Evolutionary conservation across 2,888 invertebrate species (phyloP), one percentile per base, ranked within the genome.

Genomic region (Hydrotaea cyrtoneurina): DNA sequence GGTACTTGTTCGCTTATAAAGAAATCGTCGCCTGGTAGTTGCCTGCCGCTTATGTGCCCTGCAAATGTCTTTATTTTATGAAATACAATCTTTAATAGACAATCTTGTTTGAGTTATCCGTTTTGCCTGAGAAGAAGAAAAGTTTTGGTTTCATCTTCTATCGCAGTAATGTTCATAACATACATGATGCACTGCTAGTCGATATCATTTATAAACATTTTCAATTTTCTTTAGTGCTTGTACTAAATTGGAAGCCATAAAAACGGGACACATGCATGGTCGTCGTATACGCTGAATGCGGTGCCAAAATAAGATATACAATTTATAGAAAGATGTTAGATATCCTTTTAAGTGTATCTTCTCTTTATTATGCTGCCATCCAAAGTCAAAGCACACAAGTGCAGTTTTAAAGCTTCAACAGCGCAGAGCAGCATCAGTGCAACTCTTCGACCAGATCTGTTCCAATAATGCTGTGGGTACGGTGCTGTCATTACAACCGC

Each of bases 301-400:
- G 31, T 81, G 64, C 62, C 71, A 76, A n/a, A 31, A 77, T 81
- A 81, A 77, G 39, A 57, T 66, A 72, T 64, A 72, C 31, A 77
- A 81, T 77, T 77, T 81, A 81, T 81, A 53, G 76, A 77, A 43
- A 72, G 53, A 76, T 77, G 57, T 77, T 19, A 76, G 72, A 81
- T 77, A 72, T 64, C 72, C 55, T 55, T 59, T 59, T 23, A 62
- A 15, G 62, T n/a, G 31, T 62, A 62, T n/a, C 36, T 62, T 36
- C 13, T 31, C 31, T 43, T 43, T n/a, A 50, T n/a, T n/a, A 50
- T n/a, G 59, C 59, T 31, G 15, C 19, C 23, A 23, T 57, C 11
- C 21, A 11, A 23, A 31, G 17, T 62, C 31, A 17, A 31, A 23
- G 23, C 62, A 31, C 62, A 62, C n/a, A 26, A n/a, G 36, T 31